phyloP scores from a whole-genome alignment of 2,888 invertebrate genomes.

The Ichneumoninae sp. region DNA sequence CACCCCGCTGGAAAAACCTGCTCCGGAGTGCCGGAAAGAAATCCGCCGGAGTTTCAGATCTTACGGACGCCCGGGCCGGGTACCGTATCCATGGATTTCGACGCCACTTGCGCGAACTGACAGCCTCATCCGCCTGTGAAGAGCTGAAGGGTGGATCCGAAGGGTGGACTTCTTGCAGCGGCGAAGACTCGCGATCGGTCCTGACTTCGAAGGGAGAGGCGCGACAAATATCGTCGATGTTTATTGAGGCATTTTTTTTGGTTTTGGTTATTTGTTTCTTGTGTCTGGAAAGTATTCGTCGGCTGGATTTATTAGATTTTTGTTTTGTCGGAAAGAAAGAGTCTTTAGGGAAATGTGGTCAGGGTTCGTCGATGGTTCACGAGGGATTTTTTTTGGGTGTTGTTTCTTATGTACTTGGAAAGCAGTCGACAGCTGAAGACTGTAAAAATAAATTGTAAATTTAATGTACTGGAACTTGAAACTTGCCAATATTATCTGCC shows the following conservation, averaged over 20 bases:
- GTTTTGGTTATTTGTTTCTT: too few relatives aligned
- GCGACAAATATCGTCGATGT: not conserved
- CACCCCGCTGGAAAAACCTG: constrained; percentile 14
- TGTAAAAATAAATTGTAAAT: too few relatives aligned
- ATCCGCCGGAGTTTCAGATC: constrained; percentile 49
- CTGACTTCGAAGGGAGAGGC: not conserved
- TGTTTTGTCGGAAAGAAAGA: not conserved
- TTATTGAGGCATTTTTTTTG: not conserved
- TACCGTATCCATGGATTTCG: constrained; percentile 11
- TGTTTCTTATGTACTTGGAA: too few relatives aligned
- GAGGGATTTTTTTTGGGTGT: too few relatives aligned
- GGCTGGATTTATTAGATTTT: not conserved
- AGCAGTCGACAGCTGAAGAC: too few relatives aligned
- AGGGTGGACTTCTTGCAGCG: not conserved
- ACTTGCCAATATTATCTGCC: too few relatives aligned
- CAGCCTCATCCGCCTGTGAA: constrained; percentile 25
- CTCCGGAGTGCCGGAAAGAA: constrained; percentile 24
- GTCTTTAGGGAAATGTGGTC: not conserved
- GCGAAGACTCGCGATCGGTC: not conserved
- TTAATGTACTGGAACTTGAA: too few relatives aligned
- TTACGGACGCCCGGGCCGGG: not conserved
- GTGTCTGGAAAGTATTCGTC: not conserved
- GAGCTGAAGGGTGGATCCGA: not conserved
- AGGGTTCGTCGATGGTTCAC: not conserved
- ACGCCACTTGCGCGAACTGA: constrained; percentile 18